A percentile compares a stretch with the other conserved stretches of the same genome.
Conservation (phyloP, 2,888 invertebrate species). For the Dexiosoma caninum region DNA sequence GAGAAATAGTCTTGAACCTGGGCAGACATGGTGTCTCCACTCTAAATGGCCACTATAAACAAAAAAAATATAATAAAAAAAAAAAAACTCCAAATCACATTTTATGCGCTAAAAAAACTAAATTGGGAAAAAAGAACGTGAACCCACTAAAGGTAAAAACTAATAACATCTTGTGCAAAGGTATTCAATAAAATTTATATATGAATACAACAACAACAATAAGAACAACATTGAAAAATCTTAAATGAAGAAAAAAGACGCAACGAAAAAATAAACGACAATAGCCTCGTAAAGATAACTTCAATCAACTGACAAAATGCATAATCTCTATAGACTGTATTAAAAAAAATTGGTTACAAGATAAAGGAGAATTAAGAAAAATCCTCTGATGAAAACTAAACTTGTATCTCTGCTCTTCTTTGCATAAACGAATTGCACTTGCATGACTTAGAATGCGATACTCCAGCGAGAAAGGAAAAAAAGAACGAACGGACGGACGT, state of each 20-base stretch:
- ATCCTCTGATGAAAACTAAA: slow-evolving; percentile 8
- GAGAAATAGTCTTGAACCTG: slow-evolving; percentile 63
- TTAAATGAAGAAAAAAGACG: not conserved
- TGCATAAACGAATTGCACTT: slow-evolving; percentile 6
- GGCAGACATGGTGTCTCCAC: slow-evolving; percentile 63
- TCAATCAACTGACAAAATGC: slow-evolving; percentile 75
- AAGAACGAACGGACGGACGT: not conserved
- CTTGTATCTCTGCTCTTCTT: not conserved
- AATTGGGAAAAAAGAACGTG: slow-evolving; percentile 24
- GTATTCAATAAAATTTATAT: slow-evolving; percentile 48
- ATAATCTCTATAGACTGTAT: slow-evolving; percentile 71
- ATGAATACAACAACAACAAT: slow-evolving; percentile 17
- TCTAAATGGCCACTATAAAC: slow-evolving; percentile 63
- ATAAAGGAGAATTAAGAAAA: slow-evolving; percentile 64
- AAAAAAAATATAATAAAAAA: not conserved
- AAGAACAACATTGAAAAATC: not conserved
- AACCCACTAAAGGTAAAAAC: slow-evolving; percentile 37
- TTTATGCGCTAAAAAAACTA: slow-evolving; percentile 30
- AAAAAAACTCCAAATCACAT: slow-evolving; percentile 33
- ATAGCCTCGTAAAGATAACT: slow-evolving; percentile 71
- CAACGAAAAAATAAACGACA: slow-evolving; percentile 62
- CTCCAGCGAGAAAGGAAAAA: not conserved
- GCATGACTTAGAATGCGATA: not conserved
- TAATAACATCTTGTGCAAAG: slow-evolving; percentile 44
- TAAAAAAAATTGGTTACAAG: slow-evolving; percentile 72